phyloP scores from a whole-genome alignment of 92 coral and sea anemone genomes.

The Porites rus region DNA sequence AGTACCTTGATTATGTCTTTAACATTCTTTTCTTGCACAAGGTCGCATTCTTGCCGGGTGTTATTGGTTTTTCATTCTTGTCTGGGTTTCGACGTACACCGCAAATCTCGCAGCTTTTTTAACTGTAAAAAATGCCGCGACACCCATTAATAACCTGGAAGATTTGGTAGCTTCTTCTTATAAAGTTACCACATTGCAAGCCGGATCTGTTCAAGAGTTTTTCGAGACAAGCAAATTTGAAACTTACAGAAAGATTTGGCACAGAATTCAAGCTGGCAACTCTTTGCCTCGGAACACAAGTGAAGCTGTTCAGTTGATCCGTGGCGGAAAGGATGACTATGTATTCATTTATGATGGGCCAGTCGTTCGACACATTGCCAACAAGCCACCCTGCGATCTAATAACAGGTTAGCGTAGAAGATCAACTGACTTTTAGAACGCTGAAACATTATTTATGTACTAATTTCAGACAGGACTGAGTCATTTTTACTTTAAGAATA shows the following conservation, averaged over 20 bases:
- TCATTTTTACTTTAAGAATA: too few relatives aligned
- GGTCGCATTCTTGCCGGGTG: slow-evolving; percentile 69
- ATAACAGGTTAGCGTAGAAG: slow-evolving; percentile 29
- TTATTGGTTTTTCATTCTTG: slow-evolving; percentile 70
- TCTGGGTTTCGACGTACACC: slow-evolving; percentile 72
- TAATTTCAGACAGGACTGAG: too few relatives aligned
- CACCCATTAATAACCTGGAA: slow-evolving; percentile 48
- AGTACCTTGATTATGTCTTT: too few relatives aligned
- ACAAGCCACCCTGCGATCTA: slow-evolving; percentile 71
- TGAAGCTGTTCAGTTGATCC: slow-evolving; percentile 28
- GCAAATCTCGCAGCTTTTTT: slow-evolving; percentile 75
- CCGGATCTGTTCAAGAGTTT: slow-evolving; percentile 13
- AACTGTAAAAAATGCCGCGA: slow-evolving; percentile 53
- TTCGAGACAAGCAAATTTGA: slow-evolving; percentile 42
- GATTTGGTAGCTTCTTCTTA: slow-evolving; percentile 42
- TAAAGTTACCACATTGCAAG: slow-evolving; percentile 26
- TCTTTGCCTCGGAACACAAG: not conserved
- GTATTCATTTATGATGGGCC: slow-evolving; percentile 75
- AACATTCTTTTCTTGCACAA: not conserved
- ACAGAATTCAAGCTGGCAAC: slow-evolving; percentile 5
- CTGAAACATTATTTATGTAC: too few relatives aligned
- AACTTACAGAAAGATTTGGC: slow-evolving; percentile 41
- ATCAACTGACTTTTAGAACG: too few relatives aligned
- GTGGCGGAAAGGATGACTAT: slow-evolving; percentile 27
- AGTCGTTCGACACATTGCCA: slow-evolving; percentile 37